These are phyloP conservation scores for Scaptomyza caliginosa DNA, from an alignment of 2,888 invertebrate species.

Conservation along the genomic window DNA sequence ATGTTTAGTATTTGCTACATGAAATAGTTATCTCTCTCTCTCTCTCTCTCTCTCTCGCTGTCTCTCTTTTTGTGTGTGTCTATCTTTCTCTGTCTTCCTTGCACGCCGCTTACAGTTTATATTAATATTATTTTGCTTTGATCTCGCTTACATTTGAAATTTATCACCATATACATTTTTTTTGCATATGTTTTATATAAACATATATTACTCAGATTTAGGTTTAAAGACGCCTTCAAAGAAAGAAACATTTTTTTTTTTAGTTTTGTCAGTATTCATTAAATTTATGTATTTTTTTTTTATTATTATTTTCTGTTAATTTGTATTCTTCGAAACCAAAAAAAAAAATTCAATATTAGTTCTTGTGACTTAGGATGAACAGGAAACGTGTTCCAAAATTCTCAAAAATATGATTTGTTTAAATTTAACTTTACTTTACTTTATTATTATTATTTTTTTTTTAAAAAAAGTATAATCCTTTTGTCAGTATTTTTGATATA, in stretches of 20 bases:
- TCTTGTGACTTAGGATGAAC: slow-evolving; percentile 6
- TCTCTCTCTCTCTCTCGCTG: neutral
- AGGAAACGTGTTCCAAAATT: slow-evolving; percentile 12
- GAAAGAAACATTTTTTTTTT: neutral
- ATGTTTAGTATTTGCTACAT: slow-evolving; percentile 5
- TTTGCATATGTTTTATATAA: neutral
- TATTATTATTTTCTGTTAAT: slow-evolving; percentile 7
- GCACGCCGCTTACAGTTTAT: slow-evolving; percentile 5
- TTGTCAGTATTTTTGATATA: slow-evolving; percentile 41
- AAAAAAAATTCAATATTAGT: slow-evolving; percentile 30
- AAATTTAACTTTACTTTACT: no score
- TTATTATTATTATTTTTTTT: slow-evolving; percentile 22
- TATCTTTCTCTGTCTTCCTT: slow-evolving; percentile 19
- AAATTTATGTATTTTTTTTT: neutral
- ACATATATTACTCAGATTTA: neutral
- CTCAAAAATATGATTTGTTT: neutral
- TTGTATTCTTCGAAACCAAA: slow-evolving; percentile 29
- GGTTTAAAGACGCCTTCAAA: slow-evolving; percentile 1
- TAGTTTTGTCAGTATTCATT: slow-evolving; percentile 19
- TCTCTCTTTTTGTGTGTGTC: neutral
- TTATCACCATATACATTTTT: neutral
- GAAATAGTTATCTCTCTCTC: neutral
- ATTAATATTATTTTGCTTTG: slow-evolving; percentile 9
- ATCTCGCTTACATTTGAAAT: slow-evolving; percentile 22
- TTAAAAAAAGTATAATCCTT: slow-evolving; percentile 1